Evolutionary conservation across 2,113 vertebrate species (phyloP).

Genomic region (Cavia aperea): DNA sequence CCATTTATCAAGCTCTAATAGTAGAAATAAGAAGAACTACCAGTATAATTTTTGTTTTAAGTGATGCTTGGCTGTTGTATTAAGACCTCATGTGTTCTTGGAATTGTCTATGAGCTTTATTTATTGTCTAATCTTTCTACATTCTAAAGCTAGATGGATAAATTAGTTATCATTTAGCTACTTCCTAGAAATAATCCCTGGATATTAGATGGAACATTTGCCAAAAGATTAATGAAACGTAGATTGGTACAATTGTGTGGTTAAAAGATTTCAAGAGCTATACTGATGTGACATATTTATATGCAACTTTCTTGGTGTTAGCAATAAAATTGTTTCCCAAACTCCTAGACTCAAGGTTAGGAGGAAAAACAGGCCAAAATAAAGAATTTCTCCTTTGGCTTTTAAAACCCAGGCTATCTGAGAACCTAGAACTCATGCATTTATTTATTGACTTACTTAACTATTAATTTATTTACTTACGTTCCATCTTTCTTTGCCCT

Average conservation of each 20-base stretch:
- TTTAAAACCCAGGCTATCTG: background rate
- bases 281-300: background rate
- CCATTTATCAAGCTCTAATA: background rate
- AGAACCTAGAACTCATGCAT: background rate
- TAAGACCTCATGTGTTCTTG: background rate
- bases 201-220: background rate
- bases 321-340: background rate
- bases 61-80: background rate
- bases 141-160: background rate
- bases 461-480: background rate
- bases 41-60: constrained; percentile 26
- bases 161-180: background rate
- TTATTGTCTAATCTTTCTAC: background rate
- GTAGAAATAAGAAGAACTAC: constrained; percentile 16
- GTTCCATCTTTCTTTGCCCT: background rate
- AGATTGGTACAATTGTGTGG: background rate
- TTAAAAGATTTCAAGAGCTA: background rate
- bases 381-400: background rate
- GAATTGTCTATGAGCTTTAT: background rate
- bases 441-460: background rate
- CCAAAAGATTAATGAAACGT: background rate
- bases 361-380: background rate
- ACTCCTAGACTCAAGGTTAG: background rate
- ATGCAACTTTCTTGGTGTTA: background rate
- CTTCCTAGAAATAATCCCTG: constrained; percentile 10